Evolutionary conservation across 2,797 vertebrate species (phyloP), one percentile per base, ranked within the genome.

Genomic region (Coilia nasus): DNA sequence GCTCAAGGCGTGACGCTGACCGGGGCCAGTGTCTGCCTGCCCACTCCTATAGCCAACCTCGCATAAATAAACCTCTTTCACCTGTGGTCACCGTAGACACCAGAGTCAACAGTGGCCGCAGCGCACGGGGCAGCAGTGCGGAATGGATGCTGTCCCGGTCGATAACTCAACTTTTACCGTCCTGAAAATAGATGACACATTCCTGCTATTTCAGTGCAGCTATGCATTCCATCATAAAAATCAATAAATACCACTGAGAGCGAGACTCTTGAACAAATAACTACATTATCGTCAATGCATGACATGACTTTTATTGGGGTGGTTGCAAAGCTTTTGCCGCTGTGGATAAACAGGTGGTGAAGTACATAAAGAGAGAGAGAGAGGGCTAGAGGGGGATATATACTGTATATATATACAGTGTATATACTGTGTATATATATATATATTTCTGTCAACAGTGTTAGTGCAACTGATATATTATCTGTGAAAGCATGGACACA

Each of bases 11-110:
- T 83, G 25, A 83, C 83, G 44, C 25, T 2, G 23, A 23, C 50
- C 14, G 50, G 50, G 46, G 50, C 50, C 50, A 6, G 23, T 11
- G 83, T 82, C 88, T 84, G 84, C 31, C 84, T 25, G 85, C 62
- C 12, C 7, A 25, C 81, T 85, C 82, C 62, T 75, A 67, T 57
- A 82, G 64, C 71, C 71, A 57, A 47, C 25, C 71, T 28, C 82
- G 46, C 19, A 85, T 78, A 89, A 88, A 88, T 83, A 89, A 86
- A 46, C 81, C 23, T 83, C 59, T 86, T 78, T 83, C 60, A 84
- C 85, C 59, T 85, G 85, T 83, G 86, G 86, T 85, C 83, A 85
- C 47, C 46, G 56, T 23, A 86, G 82, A 86, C 87, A 85, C 54
- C 41, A 85, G 25, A 44, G 85, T 90, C 84, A 87, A 88, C 80